Conservation (phyloP, 1,140 invertebrate species). For the Drosophila nasuta region DNA sequence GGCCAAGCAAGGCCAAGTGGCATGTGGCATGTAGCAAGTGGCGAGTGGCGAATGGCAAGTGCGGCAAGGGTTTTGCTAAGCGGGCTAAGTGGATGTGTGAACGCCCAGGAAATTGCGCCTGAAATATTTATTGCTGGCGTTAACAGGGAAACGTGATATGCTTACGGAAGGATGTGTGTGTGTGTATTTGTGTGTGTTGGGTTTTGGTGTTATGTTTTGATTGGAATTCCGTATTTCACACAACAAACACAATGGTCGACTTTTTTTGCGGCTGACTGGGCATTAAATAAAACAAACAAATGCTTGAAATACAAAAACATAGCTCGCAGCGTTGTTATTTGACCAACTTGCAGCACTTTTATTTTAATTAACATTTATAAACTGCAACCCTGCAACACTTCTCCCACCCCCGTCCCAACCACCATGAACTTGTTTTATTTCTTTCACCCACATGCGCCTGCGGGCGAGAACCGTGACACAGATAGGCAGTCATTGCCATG, state of each 20-base stretch:
- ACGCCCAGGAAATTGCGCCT: constrained; percentile 63
- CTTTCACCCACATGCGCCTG: not conserved
- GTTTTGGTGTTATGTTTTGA: constrained; percentile 56
- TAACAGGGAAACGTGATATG: constrained; percentile 71
- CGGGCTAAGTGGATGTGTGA: constrained; percentile 56
- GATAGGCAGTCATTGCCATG: constrained; percentile 33
- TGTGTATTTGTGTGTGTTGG: constrained; percentile 7
- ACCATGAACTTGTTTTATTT: constrained; percentile 1
- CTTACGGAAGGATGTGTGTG: constrained; percentile 40
- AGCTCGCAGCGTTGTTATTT: not conserved
- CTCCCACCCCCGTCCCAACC: too few species aligned
- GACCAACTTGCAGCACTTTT: constrained; percentile 16
- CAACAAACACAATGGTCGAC: constrained; percentile 49
- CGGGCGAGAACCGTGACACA: constrained; percentile 33
- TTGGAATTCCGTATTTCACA: constrained; percentile 64
- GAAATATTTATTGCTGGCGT: constrained; percentile 72
- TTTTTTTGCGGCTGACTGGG: constrained; percentile 22
- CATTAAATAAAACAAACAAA: constrained; percentile 47
- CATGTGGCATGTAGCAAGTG: not conserved
- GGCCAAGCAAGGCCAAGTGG: not conserved
- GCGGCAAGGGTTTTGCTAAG: not conserved
- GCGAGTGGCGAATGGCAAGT: not conserved
- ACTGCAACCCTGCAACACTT: constrained; percentile 3
- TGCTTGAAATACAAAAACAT: constrained; percentile 17
- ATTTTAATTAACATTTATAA: constrained; percentile 52